Percentiles rank a stretch among this genome's conserved stretches.
phyloP scores from a whole-genome alignment of 1,140 invertebrate genomes.

The Drosophila kanapiae region DNA sequence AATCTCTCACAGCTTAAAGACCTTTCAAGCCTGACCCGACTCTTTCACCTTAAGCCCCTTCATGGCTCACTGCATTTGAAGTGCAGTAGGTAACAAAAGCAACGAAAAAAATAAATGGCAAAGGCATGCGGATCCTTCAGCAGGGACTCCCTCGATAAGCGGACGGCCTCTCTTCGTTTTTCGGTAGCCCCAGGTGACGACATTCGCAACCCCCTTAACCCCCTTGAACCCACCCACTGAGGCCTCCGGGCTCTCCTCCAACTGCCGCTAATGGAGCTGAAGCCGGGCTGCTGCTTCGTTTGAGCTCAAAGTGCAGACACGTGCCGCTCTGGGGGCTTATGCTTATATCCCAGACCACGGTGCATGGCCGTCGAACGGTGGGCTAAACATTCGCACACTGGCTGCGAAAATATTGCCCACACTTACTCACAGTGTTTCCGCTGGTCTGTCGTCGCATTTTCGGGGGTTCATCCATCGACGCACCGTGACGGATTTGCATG shows the following conservation, averaged over 20 bases:
- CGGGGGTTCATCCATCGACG: conserved; percentile 58
- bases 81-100: conserved; percentile 71
- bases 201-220: background rate
- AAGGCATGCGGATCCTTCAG: conserved; percentile 23
- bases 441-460: conserved; percentile 55
- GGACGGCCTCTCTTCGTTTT: conserved; percentile 12
- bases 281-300: conserved; percentile 59
- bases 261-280: conserved; percentile 52
- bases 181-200: conserved; percentile 56
- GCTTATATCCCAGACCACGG: conserved; percentile 15
- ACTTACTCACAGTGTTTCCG: background rate
- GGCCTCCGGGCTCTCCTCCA: background rate
- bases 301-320: conserved; percentile 79
- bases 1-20: conserved; percentile 11
- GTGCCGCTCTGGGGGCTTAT: conserved; percentile 51
- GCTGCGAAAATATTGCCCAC: conserved; percentile 59
- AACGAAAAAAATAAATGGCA: conserved; percentile 24
- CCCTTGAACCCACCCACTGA: conserved; percentile 1
- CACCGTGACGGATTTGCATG: conserved; percentile 79
- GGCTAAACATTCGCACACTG: conserved; percentile 54
- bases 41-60: conserved; percentile 41
- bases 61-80: conserved; percentile 72
- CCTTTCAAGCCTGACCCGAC: background rate
- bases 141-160: conserved; percentile 30
- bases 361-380: conserved; percentile 16